Evolutionary conservation across 2,113 vertebrate genomes (phyloP).

Genomic region (Onychostoma macrolepis): DNA sequence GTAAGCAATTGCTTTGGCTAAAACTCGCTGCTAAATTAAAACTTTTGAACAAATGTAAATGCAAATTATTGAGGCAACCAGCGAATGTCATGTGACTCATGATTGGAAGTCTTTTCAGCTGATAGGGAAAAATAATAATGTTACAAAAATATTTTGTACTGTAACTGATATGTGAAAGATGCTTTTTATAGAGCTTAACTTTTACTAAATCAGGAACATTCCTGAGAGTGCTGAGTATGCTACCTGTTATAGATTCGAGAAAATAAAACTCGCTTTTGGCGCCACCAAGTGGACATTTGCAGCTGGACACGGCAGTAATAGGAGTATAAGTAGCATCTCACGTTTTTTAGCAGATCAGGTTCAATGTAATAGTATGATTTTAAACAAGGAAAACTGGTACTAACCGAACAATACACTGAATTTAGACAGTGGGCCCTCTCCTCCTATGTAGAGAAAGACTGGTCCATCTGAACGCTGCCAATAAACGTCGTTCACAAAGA

Average conservation of each 20-base stretch:
- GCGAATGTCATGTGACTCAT: background rate
- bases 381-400: background rate
- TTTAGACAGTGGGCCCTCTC: constrained; percentile 75
- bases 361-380: background rate
- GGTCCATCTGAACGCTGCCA: constrained; percentile 75
- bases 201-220: background rate
- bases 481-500: constrained; percentile 78
- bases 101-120: background rate
- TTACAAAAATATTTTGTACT: background rate
- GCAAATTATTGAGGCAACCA: background rate
- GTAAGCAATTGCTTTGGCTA: background rate
- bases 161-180: background rate
- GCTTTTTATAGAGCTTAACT: background rate
- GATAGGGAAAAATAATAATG: background rate
- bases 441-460: constrained; percentile 83
- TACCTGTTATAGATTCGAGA: background rate
- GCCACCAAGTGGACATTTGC: background rate
- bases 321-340: background rate
- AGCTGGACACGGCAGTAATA: background rate
- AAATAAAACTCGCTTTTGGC: background rate
- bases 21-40: too few relatives aligned
- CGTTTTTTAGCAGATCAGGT: background rate
- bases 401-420: constrained; percentile 77
- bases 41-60: background rate
- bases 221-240: background rate